These are phyloP conservation scores for Clunio marinus DNA, from an alignment of 2,888 invertebrate genomes.

Conservation along the genomic window DNA sequence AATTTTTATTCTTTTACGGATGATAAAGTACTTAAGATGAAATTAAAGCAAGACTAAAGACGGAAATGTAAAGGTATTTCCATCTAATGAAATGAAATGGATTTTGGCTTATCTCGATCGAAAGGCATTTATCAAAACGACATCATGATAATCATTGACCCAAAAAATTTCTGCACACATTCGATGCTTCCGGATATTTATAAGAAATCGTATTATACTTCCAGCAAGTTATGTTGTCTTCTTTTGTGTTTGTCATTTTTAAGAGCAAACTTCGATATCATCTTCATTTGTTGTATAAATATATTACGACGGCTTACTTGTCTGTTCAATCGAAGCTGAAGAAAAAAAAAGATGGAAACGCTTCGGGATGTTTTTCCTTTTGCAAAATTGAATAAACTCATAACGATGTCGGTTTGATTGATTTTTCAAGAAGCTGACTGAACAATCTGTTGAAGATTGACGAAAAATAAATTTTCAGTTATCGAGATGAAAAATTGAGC, in stretches of 20 bases:
- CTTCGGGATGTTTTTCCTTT: too few relatives aligned
- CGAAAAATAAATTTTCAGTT: too few relatives aligned
- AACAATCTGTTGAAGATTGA: too few relatives aligned
- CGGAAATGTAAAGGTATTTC: background rate
- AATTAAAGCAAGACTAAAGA: background rate
- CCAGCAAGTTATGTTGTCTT: conserved; percentile 13
- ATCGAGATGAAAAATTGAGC: too few relatives aligned
- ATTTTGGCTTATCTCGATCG: background rate
- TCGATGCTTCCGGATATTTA: background rate
- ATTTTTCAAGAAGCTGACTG: too few relatives aligned
- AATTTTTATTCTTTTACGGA: conserved; percentile 23
- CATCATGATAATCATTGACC: conserved; percentile 15
- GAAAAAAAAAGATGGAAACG: too few relatives aligned
- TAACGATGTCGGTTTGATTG: background rate
- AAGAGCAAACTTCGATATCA: too few relatives aligned
- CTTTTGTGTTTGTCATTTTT: too few relatives aligned
- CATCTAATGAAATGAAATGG: background rate
- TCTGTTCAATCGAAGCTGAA: too few relatives aligned
- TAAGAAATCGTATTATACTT: conserved; percentile 16
- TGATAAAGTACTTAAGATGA: background rate
- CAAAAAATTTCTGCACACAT: conserved; percentile 1
- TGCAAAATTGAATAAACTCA: too few relatives aligned
- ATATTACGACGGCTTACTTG: too few relatives aligned
- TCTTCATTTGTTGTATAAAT: too few relatives aligned
- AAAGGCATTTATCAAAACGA: background rate